Evolutionary conservation across 1,140 invertebrate species (phyloP).

Genomic region (Stenopsyche tienmushanensis): DNA sequence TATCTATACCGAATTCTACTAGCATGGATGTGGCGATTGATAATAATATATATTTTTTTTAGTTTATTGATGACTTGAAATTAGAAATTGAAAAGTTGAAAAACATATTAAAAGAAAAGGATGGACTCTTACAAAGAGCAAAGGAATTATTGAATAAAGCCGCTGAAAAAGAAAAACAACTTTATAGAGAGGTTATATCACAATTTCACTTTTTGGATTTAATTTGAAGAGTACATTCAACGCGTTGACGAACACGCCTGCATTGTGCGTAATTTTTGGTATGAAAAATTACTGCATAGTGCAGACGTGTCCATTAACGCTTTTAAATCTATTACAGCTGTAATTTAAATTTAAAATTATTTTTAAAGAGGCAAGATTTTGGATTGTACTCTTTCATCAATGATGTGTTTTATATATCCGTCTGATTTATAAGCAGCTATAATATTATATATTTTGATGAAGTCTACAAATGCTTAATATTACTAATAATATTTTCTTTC

Average conservation of each 20-base stretch:
- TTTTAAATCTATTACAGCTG: no score
- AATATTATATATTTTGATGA: background rate
- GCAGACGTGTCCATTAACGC: no score
- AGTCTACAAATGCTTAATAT: no score
- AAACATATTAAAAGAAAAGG: conserved; percentile 30
- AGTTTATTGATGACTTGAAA: conserved; percentile 16
- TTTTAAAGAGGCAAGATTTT: no score
- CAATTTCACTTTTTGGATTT: background rate
- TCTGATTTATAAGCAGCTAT: no score
- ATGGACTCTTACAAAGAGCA: conserved; percentile 32
- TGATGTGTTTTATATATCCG: no score
- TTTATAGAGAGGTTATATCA: conserved; percentile 25
- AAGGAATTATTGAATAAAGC: conserved; percentile 36
- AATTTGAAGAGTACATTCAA: background rate
- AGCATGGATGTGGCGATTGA: background rate
- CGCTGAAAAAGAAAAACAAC: conserved; percentile 35
- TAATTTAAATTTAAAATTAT: no score
- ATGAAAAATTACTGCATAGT: no score
- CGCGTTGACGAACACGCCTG: no score
- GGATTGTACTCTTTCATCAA: no score
- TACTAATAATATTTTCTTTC: no score
- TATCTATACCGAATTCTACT: background rate
- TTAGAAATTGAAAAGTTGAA: conserved; percentile 21
- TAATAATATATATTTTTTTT: background rate
- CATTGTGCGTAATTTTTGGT: no score